A percentile compares a stretch with the other conserved stretches of the same genome.
These are phyloP conservation scores for Sciurus vulgaris DNA, from an alignment of 2,797 vertebrate genomes.

Conservation along the genomic window DNA sequence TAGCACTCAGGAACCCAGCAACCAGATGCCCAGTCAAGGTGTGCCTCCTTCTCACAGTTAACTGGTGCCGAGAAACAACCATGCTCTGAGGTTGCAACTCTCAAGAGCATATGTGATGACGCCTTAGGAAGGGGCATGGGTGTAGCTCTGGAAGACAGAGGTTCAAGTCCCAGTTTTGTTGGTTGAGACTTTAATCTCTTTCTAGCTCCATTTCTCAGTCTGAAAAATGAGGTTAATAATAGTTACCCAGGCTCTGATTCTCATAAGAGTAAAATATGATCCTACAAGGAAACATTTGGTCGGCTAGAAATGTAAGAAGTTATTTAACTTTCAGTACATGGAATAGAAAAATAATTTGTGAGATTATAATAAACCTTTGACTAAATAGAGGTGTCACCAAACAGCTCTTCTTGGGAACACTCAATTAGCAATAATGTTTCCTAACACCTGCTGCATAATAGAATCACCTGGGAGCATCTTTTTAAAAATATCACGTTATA, in stretches of 20 bases:
- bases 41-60: not conserved
- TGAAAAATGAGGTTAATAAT: not conserved
- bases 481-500: not conserved
- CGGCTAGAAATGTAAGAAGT: not conserved
- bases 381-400: not conserved
- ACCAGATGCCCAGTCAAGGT: not conserved
- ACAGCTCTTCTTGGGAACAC: not conserved
- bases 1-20: not conserved
- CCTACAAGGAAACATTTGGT: not conserved
- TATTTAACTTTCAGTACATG: slow-evolving; percentile 15
- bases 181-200: not conserved
- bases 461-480: not conserved
- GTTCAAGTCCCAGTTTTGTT: not conserved
- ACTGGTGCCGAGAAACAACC: not conserved
- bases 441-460: not conserved
- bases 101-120: not conserved
- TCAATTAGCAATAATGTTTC: not conserved
- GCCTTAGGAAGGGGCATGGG: not conserved
- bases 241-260: not conserved
- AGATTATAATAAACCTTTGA: not conserved
- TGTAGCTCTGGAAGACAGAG: not conserved
- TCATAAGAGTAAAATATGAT: not conserved
- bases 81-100: not conserved
- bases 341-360: not conserved
- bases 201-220: not conserved